Conservation (phyloP, 1,140 invertebrate genomes). For the Agraylea sexmaculata region DNA sequence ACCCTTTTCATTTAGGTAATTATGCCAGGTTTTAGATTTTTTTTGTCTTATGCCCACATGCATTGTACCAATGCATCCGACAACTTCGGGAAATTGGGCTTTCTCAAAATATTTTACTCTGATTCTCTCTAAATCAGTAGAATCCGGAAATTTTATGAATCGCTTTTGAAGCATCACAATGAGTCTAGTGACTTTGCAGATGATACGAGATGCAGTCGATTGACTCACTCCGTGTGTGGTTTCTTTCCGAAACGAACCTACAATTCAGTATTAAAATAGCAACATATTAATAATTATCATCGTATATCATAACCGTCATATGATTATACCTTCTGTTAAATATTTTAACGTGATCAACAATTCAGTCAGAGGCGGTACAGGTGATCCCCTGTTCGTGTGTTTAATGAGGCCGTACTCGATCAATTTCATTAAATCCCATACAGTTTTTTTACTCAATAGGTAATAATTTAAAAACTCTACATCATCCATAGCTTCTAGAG, state of each 20-base stretch:
- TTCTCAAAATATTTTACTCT: constrained; percentile 17
- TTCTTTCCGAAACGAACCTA: constrained; percentile 18
- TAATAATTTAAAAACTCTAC: constrained; percentile 16
- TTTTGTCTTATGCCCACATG: constrained; percentile 18
- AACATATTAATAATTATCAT: neutral
- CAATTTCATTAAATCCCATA: constrained; percentile 19
- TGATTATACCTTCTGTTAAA: constrained; percentile 14
- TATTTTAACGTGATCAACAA: constrained; percentile 17
- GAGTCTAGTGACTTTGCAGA: constrained; percentile 16
- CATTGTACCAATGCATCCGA: constrained; percentile 18
- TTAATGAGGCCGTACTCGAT: constrained; percentile 18
- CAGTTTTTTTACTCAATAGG: constrained; percentile 18
- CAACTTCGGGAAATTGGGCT: constrained; percentile 16
- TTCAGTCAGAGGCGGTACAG: constrained; percentile 17
- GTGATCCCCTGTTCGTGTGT: constrained; percentile 15
- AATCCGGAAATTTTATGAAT: constrained; percentile 16
- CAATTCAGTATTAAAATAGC: no score
- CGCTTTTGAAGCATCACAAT: constrained; percentile 12
- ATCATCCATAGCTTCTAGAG: constrained; percentile 17
- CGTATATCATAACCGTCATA: neutral
- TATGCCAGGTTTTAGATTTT: constrained; percentile 16
- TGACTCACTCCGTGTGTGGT: constrained; percentile 18
- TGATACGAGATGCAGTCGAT: constrained; percentile 17
- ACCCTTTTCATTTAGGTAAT: constrained; percentile 21
- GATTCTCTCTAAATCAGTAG: constrained; percentile 10